phyloP scores from a whole-genome alignment of 2,888 invertebrate species.

The Thymelicus acteon region DNA sequence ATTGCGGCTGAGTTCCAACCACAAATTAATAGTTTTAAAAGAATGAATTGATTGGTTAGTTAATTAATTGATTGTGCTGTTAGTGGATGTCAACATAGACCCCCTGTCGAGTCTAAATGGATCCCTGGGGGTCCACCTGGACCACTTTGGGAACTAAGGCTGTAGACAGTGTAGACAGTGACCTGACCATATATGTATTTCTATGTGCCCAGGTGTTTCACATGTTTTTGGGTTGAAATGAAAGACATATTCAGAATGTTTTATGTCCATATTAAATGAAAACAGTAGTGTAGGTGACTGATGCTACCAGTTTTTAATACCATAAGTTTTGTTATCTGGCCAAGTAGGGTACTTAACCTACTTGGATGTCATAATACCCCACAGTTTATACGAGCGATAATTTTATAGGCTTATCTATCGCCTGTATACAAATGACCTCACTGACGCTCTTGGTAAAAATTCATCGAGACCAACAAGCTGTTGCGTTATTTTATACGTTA shows the following conservation, averaged over 20 bases:
- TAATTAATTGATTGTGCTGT: too few relatives aligned
- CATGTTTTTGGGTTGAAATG: too few relatives aligned
- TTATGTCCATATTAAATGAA: background rate
- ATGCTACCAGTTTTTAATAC: conserved; percentile 4
- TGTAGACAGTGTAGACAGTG: too few relatives aligned
- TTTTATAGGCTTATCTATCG: conserved; percentile 21
- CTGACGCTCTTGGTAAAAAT: conserved; percentile 40
- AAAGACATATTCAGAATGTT: background rate
- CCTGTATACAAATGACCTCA: conserved; percentile 27
- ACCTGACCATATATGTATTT: too few relatives aligned
- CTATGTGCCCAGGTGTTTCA: too few relatives aligned
- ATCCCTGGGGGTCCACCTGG: too few relatives aligned
- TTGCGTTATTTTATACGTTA: conserved; percentile 39
- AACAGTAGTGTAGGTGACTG: background rate
- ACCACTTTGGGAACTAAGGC: too few relatives aligned
- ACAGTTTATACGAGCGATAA: conserved; percentile 19
- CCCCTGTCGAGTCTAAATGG: too few relatives aligned
- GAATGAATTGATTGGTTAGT: too few relatives aligned
- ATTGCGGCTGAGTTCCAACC: too few relatives aligned
- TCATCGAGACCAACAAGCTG: conserved; percentile 38
- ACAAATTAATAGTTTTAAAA: too few relatives aligned
- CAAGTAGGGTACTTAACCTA: conserved; percentile 31
- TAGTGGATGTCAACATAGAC: too few relatives aligned
- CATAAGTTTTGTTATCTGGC: conserved; percentile 13
- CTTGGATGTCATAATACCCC: conserved; percentile 23